Evolutionary conservation across 1,140 invertebrate species (phyloP).

Genomic region (Zaprionus capensis): DNA sequence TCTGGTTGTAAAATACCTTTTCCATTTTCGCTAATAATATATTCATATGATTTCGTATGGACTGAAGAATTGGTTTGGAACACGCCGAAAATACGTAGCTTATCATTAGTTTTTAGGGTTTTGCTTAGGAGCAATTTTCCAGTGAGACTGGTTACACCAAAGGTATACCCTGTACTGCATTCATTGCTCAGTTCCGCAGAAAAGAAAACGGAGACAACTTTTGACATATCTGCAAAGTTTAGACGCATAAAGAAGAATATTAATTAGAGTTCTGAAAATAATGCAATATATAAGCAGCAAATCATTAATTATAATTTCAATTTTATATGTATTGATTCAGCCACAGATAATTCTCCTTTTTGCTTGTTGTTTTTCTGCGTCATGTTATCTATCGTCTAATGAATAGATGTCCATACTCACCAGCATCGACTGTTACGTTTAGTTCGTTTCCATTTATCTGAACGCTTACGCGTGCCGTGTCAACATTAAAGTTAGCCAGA

Average conservation of each 20-base stretch:
- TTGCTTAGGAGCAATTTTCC: not conserved
- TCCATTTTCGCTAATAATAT: constrained; percentile 4
- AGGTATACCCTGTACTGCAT: constrained; percentile 7
- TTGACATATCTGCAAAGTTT: constrained; percentile 6
- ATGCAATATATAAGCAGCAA: too few relatives aligned
- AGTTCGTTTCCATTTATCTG: not conserved
- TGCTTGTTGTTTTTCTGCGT: too few relatives aligned
- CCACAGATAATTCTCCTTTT: too few relatives aligned
- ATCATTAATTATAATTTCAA: too few relatives aligned
- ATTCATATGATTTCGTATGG: constrained; percentile 1
- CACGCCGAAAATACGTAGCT: constrained; percentile 6
- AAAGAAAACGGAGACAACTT: constrained; percentile 30
- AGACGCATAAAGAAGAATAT: not conserved
- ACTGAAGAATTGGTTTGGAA: constrained; percentile 7
- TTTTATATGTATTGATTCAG: too few relatives aligned
- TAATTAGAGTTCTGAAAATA: too few relatives aligned
- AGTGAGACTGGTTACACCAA: not conserved
- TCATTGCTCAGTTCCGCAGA: not conserved
- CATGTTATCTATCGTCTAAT: too few relatives aligned
- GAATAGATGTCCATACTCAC: not conserved
- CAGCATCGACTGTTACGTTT: not conserved
- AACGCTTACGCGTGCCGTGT: not conserved
- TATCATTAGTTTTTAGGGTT: not conserved
- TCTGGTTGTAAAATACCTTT: not conserved
- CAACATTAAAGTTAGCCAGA: not conserved